Evolutionary conservation across 2,888 invertebrate genomes (phyloP).

Genomic region (Amblyteles armatorius): DNA sequence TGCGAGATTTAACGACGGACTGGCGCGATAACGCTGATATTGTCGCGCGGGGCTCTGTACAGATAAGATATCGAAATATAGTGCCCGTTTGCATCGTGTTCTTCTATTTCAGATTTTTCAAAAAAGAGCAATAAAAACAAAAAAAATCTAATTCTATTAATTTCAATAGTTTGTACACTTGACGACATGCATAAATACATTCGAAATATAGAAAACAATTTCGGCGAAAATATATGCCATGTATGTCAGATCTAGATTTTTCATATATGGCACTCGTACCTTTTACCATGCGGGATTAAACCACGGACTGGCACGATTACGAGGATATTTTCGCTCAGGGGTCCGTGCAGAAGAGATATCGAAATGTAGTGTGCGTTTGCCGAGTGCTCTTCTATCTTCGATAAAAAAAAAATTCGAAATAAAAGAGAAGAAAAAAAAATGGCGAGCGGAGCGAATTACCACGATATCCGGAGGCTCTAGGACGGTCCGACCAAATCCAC

Average conservation of each 20-base stretch:
- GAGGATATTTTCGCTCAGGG: not conserved
- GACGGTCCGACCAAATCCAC: conserved; percentile 72
- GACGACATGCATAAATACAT: no score
- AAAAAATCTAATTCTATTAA: not conserved
- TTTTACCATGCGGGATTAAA: not conserved
- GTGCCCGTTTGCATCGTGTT: no score
- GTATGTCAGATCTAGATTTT: no score
- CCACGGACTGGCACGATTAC: not conserved
- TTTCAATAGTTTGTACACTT: no score
- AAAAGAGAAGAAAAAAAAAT: conserved; percentile 20
- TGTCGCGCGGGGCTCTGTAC: no score
- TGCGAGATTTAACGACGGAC: no score
- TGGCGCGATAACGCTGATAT: no score
- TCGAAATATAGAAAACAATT: not conserved
- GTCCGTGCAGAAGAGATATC: not conserved
- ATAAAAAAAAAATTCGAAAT: not conserved
- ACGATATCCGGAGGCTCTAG: conserved; percentile 65
- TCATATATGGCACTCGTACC: not conserved
- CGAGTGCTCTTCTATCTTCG: not conserved
- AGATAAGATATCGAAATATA: no score
- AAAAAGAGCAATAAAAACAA: not conserved
- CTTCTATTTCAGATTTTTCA: no score
- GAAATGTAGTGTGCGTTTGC: not conserved
- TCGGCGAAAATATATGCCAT: no score
- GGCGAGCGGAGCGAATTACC: conserved; percentile 37